Base-by-base conservation (phyloP, 2,888 invertebrate genomes). In the Sphaeridia pumilis region DNA sequence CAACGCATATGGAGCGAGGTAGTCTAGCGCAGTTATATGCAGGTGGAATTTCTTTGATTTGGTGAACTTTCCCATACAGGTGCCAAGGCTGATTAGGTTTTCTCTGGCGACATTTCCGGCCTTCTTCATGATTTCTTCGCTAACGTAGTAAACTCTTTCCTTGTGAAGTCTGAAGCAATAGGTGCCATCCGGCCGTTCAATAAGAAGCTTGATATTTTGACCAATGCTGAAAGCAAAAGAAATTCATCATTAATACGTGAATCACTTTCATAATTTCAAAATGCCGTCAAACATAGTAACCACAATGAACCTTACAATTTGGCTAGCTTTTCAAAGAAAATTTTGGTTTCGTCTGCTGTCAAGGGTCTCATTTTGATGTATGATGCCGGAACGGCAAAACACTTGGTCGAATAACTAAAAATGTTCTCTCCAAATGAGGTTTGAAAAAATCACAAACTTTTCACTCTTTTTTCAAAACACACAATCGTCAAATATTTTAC, bases 61-160 rank as follows among this genome's bases (percentile, higher is more conserved):
- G 12, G 97, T 94, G 70, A 98, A 97, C 74, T 97, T 98, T 34
- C 98, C 98, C 68, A 99, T 87, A 69, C 97, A 97, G 4, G 93
- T 95, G 2, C 98, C 98, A 2, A 90, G 81, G 31, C 85, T 81
- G 44, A 87, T 73, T 22, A 89, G 70, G 65, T 83, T 75, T 21
- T 86, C 83, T 1, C 80, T 76, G 14, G 80, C 77, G n/a, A 88
- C 77, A 12, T 82, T 84, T 60, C 81, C 81, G 0, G 87, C 84
- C 5, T 87, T 69, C 56, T 82, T 79, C 27, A 89, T 70, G 56
- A 87, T 77, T 56, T 81, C 80, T 67, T 90, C 88, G 0, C 87
- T 85, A 21, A 88, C 81, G 70, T 98, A 98, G 70, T 89, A 98
- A 0, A 98, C 84, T 53, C 97, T 76, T 66, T 92, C 86, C 68